Conservation (phyloP, 1,140 invertebrate genomes). For the Zaprionus nigranus region DNA sequence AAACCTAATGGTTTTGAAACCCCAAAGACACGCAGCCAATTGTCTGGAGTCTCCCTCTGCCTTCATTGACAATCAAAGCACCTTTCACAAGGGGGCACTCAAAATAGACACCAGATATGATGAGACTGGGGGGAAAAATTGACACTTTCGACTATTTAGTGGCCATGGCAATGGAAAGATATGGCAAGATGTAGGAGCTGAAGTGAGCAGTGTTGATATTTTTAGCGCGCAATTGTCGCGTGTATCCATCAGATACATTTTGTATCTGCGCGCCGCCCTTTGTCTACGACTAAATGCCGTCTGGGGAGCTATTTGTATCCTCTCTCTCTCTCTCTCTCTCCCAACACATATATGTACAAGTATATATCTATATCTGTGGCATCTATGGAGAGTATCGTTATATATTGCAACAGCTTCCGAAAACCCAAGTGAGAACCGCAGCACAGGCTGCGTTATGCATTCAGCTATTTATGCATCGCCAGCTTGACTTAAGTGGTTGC, state of each 20-base stretch:
- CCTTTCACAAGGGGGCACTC: conserved; percentile 21
- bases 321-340: background rate
- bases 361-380: background rate
- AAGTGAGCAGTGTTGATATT: conserved; percentile 5
- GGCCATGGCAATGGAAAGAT: conserved; percentile 41
- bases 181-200: background rate
- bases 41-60: conserved; percentile 23
- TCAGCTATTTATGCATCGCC: conserved; percentile 9
- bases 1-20: background rate
- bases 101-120: conserved; percentile 42
- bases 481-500: conserved; percentile 51
- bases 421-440: conserved; percentile 2
- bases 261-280: conserved; percentile 10
- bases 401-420: background rate
- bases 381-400: background rate
- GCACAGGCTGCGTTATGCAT: conserved; percentile 1
- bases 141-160: conserved; percentile 48
- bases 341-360: background rate
- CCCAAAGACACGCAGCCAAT: conserved; percentile 6
- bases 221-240: conserved; percentile 40
- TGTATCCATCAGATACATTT: conserved; percentile 42
- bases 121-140: conserved; percentile 15
- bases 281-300: conserved; percentile 46
- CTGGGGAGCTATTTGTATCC: conserved; percentile 48
- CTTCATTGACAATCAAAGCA: conserved; percentile 24